Conservation (phyloP, 2,888 invertebrate genomes). For the Anodontia alba region DNA sequence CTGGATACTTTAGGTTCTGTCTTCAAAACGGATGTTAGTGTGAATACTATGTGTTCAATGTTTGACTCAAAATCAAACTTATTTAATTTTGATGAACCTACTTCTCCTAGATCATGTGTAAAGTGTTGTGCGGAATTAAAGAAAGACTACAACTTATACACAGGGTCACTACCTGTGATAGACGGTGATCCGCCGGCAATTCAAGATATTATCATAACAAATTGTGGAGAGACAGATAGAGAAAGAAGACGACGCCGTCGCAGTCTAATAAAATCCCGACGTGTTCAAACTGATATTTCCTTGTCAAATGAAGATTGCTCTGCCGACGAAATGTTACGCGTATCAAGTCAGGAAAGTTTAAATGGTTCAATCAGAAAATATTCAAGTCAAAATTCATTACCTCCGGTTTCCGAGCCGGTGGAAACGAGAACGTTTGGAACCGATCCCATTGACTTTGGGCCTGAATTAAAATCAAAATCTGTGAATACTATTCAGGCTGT, state of each 20-base stretch:
- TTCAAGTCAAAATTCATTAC: conserved; percentile 39
- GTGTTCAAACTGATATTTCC: conserved; percentile 65
- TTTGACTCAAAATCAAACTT: conserved; percentile 26
- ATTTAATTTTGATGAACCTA: conserved; percentile 36
- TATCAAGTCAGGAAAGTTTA: conserved; percentile 61
- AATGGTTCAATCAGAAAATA: conserved; percentile 48
- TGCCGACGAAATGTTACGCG: conserved; percentile 25
- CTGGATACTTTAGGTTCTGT: conserved; percentile 26
- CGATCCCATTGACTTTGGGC: conserved; percentile 56
- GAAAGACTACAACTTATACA: conserved; percentile 52
- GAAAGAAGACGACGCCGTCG: conserved; percentile 53
- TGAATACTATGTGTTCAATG: conserved; percentile 59
- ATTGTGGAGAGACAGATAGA: conserved; percentile 47
- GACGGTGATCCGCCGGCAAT: conserved; percentile 62
- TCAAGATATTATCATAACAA: conserved; percentile 66
- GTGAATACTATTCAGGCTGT: conserved; percentile 68
- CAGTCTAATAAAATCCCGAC: conserved; percentile 62
- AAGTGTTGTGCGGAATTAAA: conserved; percentile 66
- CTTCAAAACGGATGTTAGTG: conserved; percentile 57
- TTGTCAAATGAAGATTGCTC: conserved; percentile 49
- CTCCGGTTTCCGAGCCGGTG: conserved; percentile 46
- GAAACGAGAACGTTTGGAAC: conserved; percentile 56
- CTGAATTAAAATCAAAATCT: conserved; percentile 29
- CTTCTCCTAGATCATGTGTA: conserved; percentile 60
- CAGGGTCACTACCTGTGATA: conserved; percentile 54